phyloP scores from a whole-genome alignment of 2,888 invertebrate genomes.

The Nemoura dubitans region DNA sequence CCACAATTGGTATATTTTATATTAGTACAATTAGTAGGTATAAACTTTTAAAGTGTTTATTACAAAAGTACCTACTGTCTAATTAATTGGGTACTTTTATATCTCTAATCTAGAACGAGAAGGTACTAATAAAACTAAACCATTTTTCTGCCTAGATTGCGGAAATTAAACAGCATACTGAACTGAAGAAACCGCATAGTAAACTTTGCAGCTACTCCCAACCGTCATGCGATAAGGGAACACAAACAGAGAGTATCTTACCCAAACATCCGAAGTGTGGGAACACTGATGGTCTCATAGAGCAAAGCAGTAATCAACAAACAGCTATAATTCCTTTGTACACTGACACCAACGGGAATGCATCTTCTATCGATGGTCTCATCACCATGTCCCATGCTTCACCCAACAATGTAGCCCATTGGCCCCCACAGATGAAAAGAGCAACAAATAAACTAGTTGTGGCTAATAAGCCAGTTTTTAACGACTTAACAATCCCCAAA shows the following conservation, averaged over 20 bases:
- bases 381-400: not conserved
- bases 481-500: not conserved
- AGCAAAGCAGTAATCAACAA: not conserved
- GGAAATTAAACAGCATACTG: slow-evolving; percentile 23
- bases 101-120: too few species aligned
- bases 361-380: not conserved
- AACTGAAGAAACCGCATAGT: slow-evolving; percentile 20
- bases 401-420: not conserved
- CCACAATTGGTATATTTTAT: too few species aligned
- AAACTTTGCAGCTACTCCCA: not conserved
- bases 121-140: too few species aligned
- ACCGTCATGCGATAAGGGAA: not conserved
- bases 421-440: not conserved
- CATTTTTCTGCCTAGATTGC: not conserved
- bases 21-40: too few species aligned
- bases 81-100: too few species aligned
- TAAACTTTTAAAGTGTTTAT: too few species aligned
- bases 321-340: not conserved
- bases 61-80: too few species aligned
- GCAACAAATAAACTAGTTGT: not conserved
- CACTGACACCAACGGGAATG: not conserved
- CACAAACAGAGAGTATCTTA: not conserved
- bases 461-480: not conserved
- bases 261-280: not conserved
- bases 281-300: not conserved